Evolutionary conservation across 2,797 vertebrate genomes (phyloP), one percentile per base, ranked within the genome.

Genomic region (Leucoraja ocellata): DNA sequence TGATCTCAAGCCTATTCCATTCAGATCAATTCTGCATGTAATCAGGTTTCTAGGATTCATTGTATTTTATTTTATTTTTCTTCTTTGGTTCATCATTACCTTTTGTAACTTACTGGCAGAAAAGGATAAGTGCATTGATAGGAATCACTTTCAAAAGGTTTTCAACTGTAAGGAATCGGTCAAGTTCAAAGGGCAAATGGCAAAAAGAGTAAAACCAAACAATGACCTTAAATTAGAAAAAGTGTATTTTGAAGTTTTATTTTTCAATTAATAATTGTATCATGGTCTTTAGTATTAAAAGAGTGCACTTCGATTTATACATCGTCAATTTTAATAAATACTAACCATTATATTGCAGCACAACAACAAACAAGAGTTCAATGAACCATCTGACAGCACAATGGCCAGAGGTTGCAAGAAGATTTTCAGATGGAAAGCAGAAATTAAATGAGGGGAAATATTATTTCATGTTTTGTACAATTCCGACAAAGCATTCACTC

Each of bases 291-390:
- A 91, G n/a, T 65, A 91, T 73, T 73, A 73, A 73, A 92, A 21
- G 7, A 36, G 16, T 91, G 65, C 63, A 84, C 25, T 84, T 54
- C 39, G 90, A 76, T 92, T 92, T 74, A 92, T 92, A 92, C 90
- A 74, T 61, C 14, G 9, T 74, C 71, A 54, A n/a, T 71, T 16
- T 73, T 68, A 91, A 91, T 92, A 76, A 92, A 92, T 92, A 92
- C 16, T 76, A 88, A 88, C 65, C n/a, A 68, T 13, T 65, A 11
- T 2, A 74, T 74, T 92, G 68, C 58, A 39, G 21, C 46, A 74
- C 71, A 76, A 28, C 23, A 91, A 0, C 28, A 92, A 74, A 74
- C 46, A 36, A 13, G 21, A 28, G 32, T 1, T 74, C 76, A 18
- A 39, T 74, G 25, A 68, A 73, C 21, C 25, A 74, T 74, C 18